Base-by-base conservation (phyloP, 1,140 invertebrate species). In the Zaprionus camerounensis region DNA sequence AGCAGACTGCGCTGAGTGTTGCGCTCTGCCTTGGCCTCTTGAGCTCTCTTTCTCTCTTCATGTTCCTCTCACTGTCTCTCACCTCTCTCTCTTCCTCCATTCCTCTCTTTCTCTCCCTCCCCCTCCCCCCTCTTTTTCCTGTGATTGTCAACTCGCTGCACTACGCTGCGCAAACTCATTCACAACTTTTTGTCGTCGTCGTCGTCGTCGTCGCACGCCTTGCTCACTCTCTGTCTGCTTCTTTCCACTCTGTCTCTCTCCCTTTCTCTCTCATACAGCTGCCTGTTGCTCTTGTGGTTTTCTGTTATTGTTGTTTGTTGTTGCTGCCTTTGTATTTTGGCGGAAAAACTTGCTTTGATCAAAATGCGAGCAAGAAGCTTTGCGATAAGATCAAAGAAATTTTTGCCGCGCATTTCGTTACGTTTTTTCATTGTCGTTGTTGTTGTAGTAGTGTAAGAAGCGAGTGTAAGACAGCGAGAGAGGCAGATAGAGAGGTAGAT, bases 281-380 rank as follows among this genome's bases (percentile, higher is more conserved):
- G 68, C 69, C 71, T 75, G 68, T 68, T 74, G 66, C 71, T 75
- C 61, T 66, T 72, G 63, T 79, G 66, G 65, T 80, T 74, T 74
- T 74, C 71, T 69, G 66, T 69, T 74, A 55, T 46, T 71, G 31
- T 71, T 64, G 34, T 71, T 55, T 68, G 65, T 61, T 77, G 57
- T 58, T 70, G 9, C 57, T 64, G 65, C 71, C 68, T 76, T 77
- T 82, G 71, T 86, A 70, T 92, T 88, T 91, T 92, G 90, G 90
- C 91, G 91, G 91, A 92, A 92, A 91, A 92, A 92, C 91, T 92
- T 83, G 91, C 91, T 92, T 92, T 92, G 91, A 92, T 92, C 91
- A 92, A 91, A 92, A 92, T 90, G 91, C 91, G 91, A 90, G 90
- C 91, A 92, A 92, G 91, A 91, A 92, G 91, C 91, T 92, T 91